Conservation (phyloP, 2,888 invertebrate genomes). For the Ethmia dodecea region DNA sequence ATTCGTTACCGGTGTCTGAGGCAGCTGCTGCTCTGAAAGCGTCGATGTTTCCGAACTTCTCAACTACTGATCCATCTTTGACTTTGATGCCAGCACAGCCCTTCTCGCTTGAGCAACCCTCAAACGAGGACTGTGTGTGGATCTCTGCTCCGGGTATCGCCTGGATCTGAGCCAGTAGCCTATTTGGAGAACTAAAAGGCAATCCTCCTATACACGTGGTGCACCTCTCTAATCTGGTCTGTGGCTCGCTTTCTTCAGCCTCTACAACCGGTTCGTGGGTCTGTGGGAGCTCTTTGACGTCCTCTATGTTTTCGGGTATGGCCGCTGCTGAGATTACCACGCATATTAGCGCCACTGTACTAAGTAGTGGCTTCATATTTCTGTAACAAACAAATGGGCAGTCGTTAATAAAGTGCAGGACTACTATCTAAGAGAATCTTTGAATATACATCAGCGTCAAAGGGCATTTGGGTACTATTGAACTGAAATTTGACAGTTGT, state of each 20-base stretch:
- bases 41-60: slow-evolving; percentile 58
- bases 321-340: slow-evolving; percentile 47
- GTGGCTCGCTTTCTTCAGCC: slow-evolving; percentile 47
- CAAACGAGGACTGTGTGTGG: slow-evolving; percentile 61
- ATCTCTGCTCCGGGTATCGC: slow-evolving; percentile 49
- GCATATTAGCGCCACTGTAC: slow-evolving; percentile 57
- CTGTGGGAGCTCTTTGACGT: slow-evolving; percentile 50
- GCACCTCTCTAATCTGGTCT: slow-evolving; percentile 51
- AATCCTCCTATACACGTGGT: slow-evolving; percentile 39
- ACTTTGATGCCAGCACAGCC: slow-evolving; percentile 69
- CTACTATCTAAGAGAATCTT: too few species aligned
- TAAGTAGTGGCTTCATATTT: slow-evolving; percentile 68
- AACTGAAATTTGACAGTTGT: too few species aligned
- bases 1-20: slow-evolving; percentile 44
- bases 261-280: slow-evolving; percentile 44
- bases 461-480: too few species aligned
- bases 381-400: slow-evolving; percentile 68
- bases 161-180: slow-evolving; percentile 46
- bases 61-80: slow-evolving; percentile 59
- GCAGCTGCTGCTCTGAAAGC: slow-evolving; percentile 53
- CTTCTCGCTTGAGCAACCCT: slow-evolving; percentile 59
- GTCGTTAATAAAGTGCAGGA: too few species aligned
- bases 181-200: slow-evolving; percentile 39
- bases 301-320: slow-evolving; percentile 51
- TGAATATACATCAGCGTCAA: too few species aligned